Evolutionary conservation across 2,888 invertebrate genomes (phyloP).

Genomic region (Stictocephala bisonia): DNA sequence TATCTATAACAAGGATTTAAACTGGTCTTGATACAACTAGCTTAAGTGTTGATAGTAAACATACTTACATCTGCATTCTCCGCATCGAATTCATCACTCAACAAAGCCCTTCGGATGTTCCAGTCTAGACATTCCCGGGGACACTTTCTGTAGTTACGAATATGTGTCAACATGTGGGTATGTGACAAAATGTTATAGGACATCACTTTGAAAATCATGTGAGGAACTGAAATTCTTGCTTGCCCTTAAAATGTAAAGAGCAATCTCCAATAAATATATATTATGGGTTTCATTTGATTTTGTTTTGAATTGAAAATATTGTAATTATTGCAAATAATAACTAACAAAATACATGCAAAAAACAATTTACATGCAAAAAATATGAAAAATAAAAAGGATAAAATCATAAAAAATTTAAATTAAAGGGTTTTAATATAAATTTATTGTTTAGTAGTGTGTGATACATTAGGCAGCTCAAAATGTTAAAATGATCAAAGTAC

Average conservation of each 20-base stretch:
- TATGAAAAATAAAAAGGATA: no score
- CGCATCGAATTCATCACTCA: slow-evolving; percentile 70
- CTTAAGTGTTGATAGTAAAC: slow-evolving; percentile 1
- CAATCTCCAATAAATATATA: no score
- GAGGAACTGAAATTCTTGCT: neutral
- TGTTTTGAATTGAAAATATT: no score
- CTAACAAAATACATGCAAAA: no score
- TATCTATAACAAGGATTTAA: slow-evolving; percentile 22
- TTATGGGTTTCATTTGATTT: no score
- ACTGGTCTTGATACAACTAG: slow-evolving; percentile 10
- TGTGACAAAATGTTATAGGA: slow-evolving; percentile 89
- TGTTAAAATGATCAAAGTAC: no score
- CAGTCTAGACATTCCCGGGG: slow-evolving; percentile 73
- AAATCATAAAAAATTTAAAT: no score
- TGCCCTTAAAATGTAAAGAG: neutral
- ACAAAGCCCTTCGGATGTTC: slow-evolving; percentile 72
- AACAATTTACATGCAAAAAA: no score
- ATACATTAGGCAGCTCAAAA: no score
- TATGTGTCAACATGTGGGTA: slow-evolving; percentile 78
- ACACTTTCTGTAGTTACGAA: slow-evolving; percentile 76
- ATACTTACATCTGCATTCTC: slow-evolving; percentile 71
- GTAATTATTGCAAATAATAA: no score
- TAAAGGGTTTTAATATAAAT: no score
- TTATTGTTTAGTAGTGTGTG: no score
- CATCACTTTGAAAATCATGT: neutral